phyloP scores from a whole-genome alignment of 2,797 vertebrate genomes.

The Limosa lapponica region DNA sequence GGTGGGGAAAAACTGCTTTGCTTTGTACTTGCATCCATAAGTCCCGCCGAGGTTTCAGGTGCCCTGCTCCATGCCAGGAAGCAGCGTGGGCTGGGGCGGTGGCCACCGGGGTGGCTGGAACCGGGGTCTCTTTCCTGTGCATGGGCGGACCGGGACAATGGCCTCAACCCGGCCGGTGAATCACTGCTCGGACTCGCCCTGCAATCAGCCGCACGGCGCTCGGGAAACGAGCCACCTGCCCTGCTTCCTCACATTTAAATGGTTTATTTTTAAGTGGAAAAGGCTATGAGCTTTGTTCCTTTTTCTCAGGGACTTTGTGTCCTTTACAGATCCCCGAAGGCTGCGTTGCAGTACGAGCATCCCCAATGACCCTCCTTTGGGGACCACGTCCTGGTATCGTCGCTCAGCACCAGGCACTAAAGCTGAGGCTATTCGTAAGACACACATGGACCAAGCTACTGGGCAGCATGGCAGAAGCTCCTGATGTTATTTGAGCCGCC shows the following conservation, averaged over 20 bases:
- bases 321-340: background rate
- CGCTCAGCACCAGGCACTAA: background rate
- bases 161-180: background rate
- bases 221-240: background rate
- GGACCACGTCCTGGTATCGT: rapidly evolving
- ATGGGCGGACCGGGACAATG: background rate
- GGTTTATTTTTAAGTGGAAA: constrained; percentile 48
- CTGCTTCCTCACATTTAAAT: background rate
- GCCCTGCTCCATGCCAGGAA: rapidly evolving
- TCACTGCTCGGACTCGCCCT: background rate
- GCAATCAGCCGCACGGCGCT: rapidly evolving
- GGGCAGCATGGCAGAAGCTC: background rate
- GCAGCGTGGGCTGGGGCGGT: rapidly evolving
- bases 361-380: background rate
- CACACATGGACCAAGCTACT: rapidly evolving
- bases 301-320: background rate
- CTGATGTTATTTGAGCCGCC: background rate
- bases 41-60: rapidly evolving
- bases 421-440: background rate
- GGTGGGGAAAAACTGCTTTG: background rate
- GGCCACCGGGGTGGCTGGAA: rapidly evolving
- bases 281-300: constrained; percentile 12
- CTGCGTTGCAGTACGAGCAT: background rate
- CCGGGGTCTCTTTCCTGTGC: background rate
- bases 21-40: background rate